Base-by-base conservation (phyloP, 1,140 invertebrate genomes). In the Pteromalus puparum region DNA sequence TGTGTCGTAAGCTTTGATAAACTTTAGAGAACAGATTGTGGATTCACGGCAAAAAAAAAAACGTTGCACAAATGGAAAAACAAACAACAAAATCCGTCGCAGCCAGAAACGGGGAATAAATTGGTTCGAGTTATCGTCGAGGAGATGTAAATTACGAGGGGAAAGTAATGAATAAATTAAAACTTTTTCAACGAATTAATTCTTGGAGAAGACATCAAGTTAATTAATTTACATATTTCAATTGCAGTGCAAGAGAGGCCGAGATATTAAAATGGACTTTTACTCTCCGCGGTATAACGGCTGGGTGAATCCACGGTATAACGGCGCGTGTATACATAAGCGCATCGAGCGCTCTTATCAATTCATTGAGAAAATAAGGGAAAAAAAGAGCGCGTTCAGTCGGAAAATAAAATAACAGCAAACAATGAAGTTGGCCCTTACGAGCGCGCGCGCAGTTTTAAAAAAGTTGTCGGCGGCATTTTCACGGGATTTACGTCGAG, bases 381-480 rank as follows among this genome's bases (percentile, higher is more conserved):
- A 0, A 61, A 61, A 61, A 61, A 61, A 15, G 6, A 61, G 6
- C 9, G 38, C 9, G 38, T 61, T 61, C 15, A 21, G 53, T 2
- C 21, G 21, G 53, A 61, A 61, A 61, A 61, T 61, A 81, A 81
- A 72, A 81, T 72, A 48, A 72, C 46, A 75, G 34, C 26, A 18
- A 38, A 67, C 76, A 79, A 79, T 67, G 61, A 67, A 79, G 75
- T 13, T 42, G 18, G 48, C 30, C 78, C 24, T 65, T 42, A 28
- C 78, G 61, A 10, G 26, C 15, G 26, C 48, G 70, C 53, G 18
- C 21, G 74, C 18, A 30, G n/a, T 81, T 76, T 77, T 46, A 83
- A 70, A 70, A 77, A 77, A 83, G 38, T 82, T 82, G 73, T 82
- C 28, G 73, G 38, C 21, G 34, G 34, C 26, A 70, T 70, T 83